Conservation (phyloP, 2,888 invertebrate genomes). For the Morpho deidamia region DNA sequence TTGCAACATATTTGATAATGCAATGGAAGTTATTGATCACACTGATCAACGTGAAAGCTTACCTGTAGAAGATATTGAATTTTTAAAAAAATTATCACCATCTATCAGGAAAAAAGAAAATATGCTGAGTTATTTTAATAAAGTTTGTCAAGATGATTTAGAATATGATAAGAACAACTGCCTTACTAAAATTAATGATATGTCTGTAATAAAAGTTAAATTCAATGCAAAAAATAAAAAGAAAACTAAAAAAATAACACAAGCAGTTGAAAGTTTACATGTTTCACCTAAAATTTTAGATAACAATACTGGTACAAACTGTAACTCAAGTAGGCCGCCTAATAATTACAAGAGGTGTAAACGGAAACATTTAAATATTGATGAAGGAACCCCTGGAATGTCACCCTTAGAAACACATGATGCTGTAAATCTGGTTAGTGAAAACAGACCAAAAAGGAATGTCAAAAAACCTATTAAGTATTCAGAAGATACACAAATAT, state of each 20-base stretch:
- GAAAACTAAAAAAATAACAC: constrained; percentile 37
- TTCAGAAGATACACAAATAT: constrained; percentile 41
- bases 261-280: neutral
- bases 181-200: constrained; percentile 28
- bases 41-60: constrained; percentile 32
- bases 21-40: constrained; percentile 24
- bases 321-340: constrained; percentile 11
- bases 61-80: constrained; percentile 59
- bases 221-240: constrained; percentile 46
- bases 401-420: constrained; percentile 5
- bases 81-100: constrained; percentile 74
- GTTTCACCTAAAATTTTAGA: neutral
- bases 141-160: constrained; percentile 52
- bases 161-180: constrained; percentile 31
- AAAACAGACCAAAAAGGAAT: constrained; percentile 51
- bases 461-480: constrained; percentile 62
- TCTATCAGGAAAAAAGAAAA: constrained; percentile 79
- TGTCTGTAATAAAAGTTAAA: constrained; percentile 52
- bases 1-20: constrained; percentile 44
- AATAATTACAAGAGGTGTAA: constrained; percentile 28
- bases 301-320: neutral
- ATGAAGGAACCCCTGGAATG: constrained; percentile 7
- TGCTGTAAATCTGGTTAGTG: constrained; percentile 15
- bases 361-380: constrained; percentile 29
- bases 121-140: constrained; percentile 79